Evolutionary conservation across 2,888 invertebrate species (phyloP).

Genomic region (Dryadula phaetusa): DNA sequence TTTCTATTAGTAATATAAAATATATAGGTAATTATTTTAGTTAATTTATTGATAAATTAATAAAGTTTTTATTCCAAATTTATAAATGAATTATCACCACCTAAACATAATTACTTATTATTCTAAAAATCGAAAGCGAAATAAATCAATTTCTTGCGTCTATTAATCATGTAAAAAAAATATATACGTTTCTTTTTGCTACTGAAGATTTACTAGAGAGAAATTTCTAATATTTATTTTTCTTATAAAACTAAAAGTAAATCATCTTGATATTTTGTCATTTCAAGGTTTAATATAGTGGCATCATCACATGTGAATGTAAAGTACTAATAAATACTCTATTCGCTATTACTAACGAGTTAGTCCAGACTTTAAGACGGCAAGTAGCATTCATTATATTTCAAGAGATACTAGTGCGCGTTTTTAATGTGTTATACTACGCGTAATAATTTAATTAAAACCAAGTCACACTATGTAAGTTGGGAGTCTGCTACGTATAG

Average conservation of each 20-base stretch:
- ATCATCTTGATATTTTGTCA: too few relatives aligned
- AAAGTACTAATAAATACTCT: background rate
- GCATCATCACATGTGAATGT: background rate
- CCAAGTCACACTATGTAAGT: slow-evolving; percentile 38
- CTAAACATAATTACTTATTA: too few relatives aligned
- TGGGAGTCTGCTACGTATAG: slow-evolving; percentile 47
- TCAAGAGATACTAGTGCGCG: background rate
- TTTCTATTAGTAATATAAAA: too few relatives aligned
- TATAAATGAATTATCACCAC: too few relatives aligned
- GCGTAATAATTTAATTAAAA: slow-evolving; percentile 45
- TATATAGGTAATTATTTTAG: background rate
- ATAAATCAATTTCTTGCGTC: background rate
- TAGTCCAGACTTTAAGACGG: background rate
- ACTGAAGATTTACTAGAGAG: background rate
- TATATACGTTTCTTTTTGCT: too few relatives aligned
- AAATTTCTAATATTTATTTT: too few relatives aligned
- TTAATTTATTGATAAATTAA: background rate
- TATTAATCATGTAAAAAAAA: too few relatives aligned
- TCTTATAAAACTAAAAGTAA: too few relatives aligned
- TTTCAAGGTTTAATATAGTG: too few relatives aligned
- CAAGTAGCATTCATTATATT: background rate
- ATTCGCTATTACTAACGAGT: background rate
- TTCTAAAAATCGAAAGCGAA: background rate
- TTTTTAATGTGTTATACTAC: background rate
- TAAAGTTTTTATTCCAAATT: background rate